Base-by-base conservation (phyloP, 1,140 invertebrate species). In the Drosophila arawakana region DNA sequence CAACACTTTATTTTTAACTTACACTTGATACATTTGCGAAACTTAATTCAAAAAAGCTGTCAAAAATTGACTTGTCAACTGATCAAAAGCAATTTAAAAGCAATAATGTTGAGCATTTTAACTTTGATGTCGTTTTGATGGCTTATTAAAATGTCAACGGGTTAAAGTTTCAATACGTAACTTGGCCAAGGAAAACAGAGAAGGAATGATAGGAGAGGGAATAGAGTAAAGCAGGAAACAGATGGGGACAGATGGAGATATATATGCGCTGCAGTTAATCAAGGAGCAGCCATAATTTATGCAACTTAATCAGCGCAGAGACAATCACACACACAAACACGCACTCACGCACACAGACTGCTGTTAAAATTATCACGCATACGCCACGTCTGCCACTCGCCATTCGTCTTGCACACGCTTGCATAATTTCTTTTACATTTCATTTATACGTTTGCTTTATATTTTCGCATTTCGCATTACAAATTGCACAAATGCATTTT, bases 121-220 rank as follows among this genome's bases (percentile, higher is more conserved):
- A 34, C 30, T 43, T 58, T 72, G 41, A 72, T 82, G 69, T 50
- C 76, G 57, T 60, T 79, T 73, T 89, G 84, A 81, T 80, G 84
- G 74, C 74, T 89, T 78, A 88, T 88, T 78, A 88, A 88, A 84
- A 71, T 75, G 80, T 68, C 80, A 78, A 78, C 79, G 46, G 41
- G 46, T 47, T 65, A 57, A 68, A 73, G 21, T 54, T 71, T 65
- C 15, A 34, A 25, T 30, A 13, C 13, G 43, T 52, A 54, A 15
- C 25, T 66, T 65, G 54, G 21, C 62, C 41, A 10, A 41, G 35
- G 59, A 49, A 35, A 47, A 35, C n/a, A 46, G 41, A 43, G 18
- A 30, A 60, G 15, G 46, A 34, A 43, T 21, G 13, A 7, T n/a
- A 30, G 21, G 18, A 50, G 52, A 43, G 49, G 5, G 9, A 8